Evolutionary conservation across 2,113 vertebrate genomes (phyloP), one percentile per base, ranked within the genome.

Genomic region (Podarcis muralis): DNA sequence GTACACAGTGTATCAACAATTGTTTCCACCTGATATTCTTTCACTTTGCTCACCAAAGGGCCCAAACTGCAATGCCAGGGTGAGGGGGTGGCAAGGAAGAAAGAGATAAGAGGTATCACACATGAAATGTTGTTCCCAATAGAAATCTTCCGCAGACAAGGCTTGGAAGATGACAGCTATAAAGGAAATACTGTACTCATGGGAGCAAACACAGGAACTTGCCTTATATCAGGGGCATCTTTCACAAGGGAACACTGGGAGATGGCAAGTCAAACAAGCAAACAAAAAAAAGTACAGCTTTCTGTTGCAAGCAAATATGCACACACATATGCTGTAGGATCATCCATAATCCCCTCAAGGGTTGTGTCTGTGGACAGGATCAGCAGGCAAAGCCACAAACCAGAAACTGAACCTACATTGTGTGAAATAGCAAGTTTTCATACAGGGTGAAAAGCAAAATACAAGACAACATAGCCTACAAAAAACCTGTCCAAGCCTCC

Each of bases 21-120:
- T 6, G 95, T 98, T 96, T 99, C 98, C 92, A 99, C 98, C 95
- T 99, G 99, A 93, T 98, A 98, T 91, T 99, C 98, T 95, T 99
- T 99, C 95, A 99, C 98, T 57, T 99, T 99, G 87, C 97, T 97
- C 95, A 99, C 98, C 94, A 99, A 96, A 0, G 98, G 98, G 5
- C 98, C 98, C 96, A 99, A 95, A 84, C 99, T 99, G 92, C 0
- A 0, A n/a, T 53, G 48, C 48, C 48, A 53, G 11, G 48, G 48
- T 53, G 48, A 53, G 48, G 48, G 48, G 48, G 48, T 53, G 48
- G 9, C 48, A 53, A 53, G 48, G 11, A 53, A 53, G 48, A 53
- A 53, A 53, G 48, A 53, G 48, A 53, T 53, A 53, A 53, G 48
- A 53, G 48, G 48, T 53, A 53, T 79, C 5, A 27, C 75, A 5